phyloP scores from a whole-genome alignment of 1,140 invertebrate species.

The Hermatobates lingyangjiaoensis region DNA sequence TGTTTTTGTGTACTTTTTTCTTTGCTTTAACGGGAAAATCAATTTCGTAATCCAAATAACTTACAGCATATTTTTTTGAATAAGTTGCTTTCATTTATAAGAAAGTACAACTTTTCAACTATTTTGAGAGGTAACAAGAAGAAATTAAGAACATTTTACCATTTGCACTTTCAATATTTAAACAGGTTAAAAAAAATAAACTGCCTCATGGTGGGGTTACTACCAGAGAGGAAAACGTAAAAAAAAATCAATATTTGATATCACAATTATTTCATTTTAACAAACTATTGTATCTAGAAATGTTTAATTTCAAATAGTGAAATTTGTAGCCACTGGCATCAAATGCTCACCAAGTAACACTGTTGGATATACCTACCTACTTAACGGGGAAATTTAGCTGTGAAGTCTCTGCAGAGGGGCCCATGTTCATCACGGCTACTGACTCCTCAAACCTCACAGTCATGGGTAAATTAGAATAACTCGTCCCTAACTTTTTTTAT shows the following conservation, averaged over 20 bases:
- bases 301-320: not conserved
- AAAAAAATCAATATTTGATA: too few species aligned
- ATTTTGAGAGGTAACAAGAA: not conserved
- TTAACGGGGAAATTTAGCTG: slow-evolving; percentile 24
- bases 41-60: too few species aligned
- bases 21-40: too few species aligned
- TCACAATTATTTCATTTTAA: too few species aligned
- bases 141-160: not conserved
- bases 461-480: slow-evolving; percentile 35
- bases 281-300: not conserved
- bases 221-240: too few species aligned
- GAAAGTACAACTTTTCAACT: not conserved
- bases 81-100: too few species aligned
- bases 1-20: too few species aligned
- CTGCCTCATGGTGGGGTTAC: too few species aligned
- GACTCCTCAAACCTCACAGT: slow-evolving; percentile 46
- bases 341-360: slow-evolving; percentile 17
- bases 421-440: slow-evolving; percentile 32
- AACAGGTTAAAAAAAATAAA: too few species aligned
- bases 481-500: too few species aligned
- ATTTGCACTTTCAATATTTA: not conserved
- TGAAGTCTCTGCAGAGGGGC: slow-evolving; percentile 27
- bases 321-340: slow-evolving; percentile 12
- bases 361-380: slow-evolving; percentile 15
- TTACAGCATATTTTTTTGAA: too few species aligned